These are phyloP conservation scores for Naso thynnoides DNA, from an alignment of 2,797 vertebrate genomes.

Conservation along the genomic window DNA sequence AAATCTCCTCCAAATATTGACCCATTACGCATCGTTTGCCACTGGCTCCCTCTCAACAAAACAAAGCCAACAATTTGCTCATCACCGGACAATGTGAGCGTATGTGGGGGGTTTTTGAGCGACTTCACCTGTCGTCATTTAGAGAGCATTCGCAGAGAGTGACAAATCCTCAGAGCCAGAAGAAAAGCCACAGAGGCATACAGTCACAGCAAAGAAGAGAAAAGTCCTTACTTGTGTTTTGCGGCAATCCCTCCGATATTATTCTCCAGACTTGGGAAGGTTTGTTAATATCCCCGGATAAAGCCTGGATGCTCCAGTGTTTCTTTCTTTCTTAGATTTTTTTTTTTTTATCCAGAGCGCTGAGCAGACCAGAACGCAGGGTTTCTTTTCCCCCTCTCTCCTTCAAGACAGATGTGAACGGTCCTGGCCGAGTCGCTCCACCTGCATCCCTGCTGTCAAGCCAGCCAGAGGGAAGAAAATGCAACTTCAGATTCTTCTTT, in stretches of 20 bases:
- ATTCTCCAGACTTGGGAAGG: slow-evolving; percentile 66
- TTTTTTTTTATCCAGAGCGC: slow-evolving; percentile 73
- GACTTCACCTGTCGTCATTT: slow-evolving; percentile 37
- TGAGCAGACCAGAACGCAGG: slow-evolving; percentile 61
- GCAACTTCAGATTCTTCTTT: slow-evolving; percentile 5
- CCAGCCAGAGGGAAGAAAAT: not conserved
- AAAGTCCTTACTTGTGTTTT: slow-evolving; percentile 83
- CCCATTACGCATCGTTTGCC: slow-evolving; percentile 67
- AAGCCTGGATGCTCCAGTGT: slow-evolving; percentile 28
- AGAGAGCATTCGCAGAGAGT: slow-evolving; percentile 16
- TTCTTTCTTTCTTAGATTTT: slow-evolving; percentile 44
- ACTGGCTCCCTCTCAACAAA: slow-evolving; percentile 23
- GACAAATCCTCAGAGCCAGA: slow-evolving; percentile 28
- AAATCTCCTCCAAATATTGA: slow-evolving; percentile 67
- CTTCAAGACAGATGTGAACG: slow-evolving; percentile 81
- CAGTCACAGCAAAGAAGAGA: slow-evolving; percentile 59
- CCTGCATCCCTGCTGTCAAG: slow-evolving; percentile 77
- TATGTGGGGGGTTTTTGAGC: not conserved
- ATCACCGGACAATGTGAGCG: slow-evolving; percentile 8
- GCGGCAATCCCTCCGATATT: slow-evolving; percentile 66
- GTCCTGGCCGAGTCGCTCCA: slow-evolving; percentile 81
- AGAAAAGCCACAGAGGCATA: slow-evolving; percentile 32
- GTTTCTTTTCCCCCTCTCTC: slow-evolving; percentile 69
- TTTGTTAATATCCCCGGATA: slow-evolving; percentile 74
- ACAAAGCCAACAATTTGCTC: slow-evolving; percentile 31